Percentiles rank a stretch among this genome's conserved stretches.
phyloP scores from a whole-genome alignment of 2,113 vertebrate genomes.

The Rhabdomys dilectus region DNA sequence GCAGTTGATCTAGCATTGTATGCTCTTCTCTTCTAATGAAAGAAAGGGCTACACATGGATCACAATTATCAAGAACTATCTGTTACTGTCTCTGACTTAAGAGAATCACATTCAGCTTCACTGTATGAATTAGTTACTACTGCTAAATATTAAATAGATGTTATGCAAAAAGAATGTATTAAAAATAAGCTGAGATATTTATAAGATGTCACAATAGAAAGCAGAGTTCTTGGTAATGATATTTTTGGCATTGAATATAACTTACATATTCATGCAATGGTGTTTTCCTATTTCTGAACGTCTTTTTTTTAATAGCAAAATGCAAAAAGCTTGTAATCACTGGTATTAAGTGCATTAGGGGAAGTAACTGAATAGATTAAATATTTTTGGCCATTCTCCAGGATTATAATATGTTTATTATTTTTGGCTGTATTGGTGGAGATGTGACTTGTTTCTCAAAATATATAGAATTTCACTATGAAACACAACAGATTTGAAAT shows the following conservation, averaged over 20 bases:
- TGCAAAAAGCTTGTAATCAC: slow-evolving; percentile 25
- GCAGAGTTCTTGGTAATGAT: slow-evolving; percentile 18
- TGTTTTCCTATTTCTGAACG: slow-evolving; percentile 11
- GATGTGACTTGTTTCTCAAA: not conserved
- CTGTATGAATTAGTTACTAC: slow-evolving; percentile 45
- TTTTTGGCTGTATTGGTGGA: not conserved
- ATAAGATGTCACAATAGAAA: slow-evolving; percentile 65
- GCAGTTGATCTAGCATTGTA: slow-evolving; percentile 63
- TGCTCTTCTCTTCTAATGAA: slow-evolving; percentile 63
- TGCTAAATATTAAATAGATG: slow-evolving; percentile 57
- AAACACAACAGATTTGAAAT: slow-evolving; percentile 41
- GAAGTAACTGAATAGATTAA: slow-evolving; percentile 50
- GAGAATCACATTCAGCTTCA: slow-evolving; percentile 48
- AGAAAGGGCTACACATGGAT: slow-evolving; percentile 66
- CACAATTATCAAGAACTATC: slow-evolving; percentile 71
- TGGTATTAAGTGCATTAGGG: not conserved
- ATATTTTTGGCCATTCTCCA: slow-evolving; percentile 43
- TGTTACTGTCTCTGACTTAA: slow-evolving; percentile 65
- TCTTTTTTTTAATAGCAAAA: slow-evolving; percentile 66
- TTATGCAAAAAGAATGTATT: not conserved
- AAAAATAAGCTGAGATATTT: slow-evolving; percentile 70
- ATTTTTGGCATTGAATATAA: slow-evolving; percentile 47
- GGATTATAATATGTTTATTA: not conserved
- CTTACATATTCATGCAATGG: slow-evolving; percentile 44
- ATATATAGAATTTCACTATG: not conserved